phyloP scores from a whole-genome alignment of 2,888 invertebrate genomes.

The Atrina japonica region DNA sequence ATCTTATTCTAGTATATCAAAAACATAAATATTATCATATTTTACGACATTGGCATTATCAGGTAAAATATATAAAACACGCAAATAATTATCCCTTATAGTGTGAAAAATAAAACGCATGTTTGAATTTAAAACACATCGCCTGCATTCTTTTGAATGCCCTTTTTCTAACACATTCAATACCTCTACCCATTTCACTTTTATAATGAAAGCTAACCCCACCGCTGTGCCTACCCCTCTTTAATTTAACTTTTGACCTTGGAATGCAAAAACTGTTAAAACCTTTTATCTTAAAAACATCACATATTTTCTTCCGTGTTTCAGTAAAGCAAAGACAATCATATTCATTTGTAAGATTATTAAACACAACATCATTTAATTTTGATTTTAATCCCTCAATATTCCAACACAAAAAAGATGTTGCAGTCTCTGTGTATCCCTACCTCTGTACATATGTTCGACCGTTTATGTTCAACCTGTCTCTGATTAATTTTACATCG shows the following conservation, averaged over 20 bases:
- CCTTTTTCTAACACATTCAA: background rate
- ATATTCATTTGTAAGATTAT: background rate
- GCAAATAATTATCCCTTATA: background rate
- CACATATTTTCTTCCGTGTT: background rate
- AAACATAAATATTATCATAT: background rate
- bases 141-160: background rate
- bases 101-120: background rate
- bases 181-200: background rate
- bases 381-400: background rate
- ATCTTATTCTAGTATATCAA: too few relatives aligned
- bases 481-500: background rate
- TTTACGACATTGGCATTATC: background rate
- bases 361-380: background rate
- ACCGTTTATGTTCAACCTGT: constrained; percentile 1
- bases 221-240: background rate
- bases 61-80: constrained; percentile 1
- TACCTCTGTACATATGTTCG: background rate
- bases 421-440: background rate
- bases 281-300: background rate
- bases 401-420: too few relatives aligned
- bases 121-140: background rate
- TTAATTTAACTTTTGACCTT: too few relatives aligned
- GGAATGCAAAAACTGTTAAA: too few relatives aligned
- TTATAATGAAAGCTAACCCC: background rate
- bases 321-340: background rate